These are phyloP conservation scores for Mesoligia furuncula DNA, from an alignment of 2,888 invertebrate genomes.

Conservation along the genomic window DNA sequence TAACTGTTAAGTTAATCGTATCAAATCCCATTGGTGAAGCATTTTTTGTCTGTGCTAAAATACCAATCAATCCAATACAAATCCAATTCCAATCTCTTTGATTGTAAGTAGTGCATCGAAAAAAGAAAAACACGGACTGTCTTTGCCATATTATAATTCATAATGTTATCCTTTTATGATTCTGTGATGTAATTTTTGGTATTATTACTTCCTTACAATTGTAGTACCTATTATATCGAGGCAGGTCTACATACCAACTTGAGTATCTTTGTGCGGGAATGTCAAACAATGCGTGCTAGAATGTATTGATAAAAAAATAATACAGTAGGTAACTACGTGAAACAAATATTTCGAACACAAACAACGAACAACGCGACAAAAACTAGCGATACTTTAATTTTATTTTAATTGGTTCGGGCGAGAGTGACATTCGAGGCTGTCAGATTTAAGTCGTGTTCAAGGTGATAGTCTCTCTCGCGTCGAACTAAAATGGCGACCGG, in stretches of 20 bases:
- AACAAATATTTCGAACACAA: conserved; percentile 55
- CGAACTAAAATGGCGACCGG: conserved; percentile 87
- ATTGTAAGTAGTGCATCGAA: too few relatives aligned
- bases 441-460: conserved; percentile 90
- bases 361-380: conserved; percentile 73
- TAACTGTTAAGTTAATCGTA: too few relatives aligned
- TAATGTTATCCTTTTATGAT: too few relatives aligned
- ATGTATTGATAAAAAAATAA: conserved; percentile 47
- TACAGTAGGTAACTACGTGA: conserved; percentile 29
- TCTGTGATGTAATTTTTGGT: conserved; percentile 29
- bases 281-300: conserved; percentile 28
- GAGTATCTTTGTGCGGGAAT: neutral
- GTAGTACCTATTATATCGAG: conserved; percentile 11
- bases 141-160: too few relatives aligned
- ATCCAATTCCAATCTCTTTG: too few relatives aligned
- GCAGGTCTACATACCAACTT: conserved; percentile 22
- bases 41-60: too few relatives aligned
- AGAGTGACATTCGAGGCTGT: conserved; percentile 89
- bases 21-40: too few relatives aligned
- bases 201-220: conserved; percentile 48
- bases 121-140: too few relatives aligned
- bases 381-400: conserved; percentile 81
- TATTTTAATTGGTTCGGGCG: conserved; percentile 84
- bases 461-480: conserved; percentile 88
- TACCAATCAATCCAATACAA: too few relatives aligned